Percentiles rank a stretch among this genome's conserved stretches.
phyloP scores from a whole-genome alignment of 2,797 vertebrate genomes.

The Epinephelus awoara region DNA sequence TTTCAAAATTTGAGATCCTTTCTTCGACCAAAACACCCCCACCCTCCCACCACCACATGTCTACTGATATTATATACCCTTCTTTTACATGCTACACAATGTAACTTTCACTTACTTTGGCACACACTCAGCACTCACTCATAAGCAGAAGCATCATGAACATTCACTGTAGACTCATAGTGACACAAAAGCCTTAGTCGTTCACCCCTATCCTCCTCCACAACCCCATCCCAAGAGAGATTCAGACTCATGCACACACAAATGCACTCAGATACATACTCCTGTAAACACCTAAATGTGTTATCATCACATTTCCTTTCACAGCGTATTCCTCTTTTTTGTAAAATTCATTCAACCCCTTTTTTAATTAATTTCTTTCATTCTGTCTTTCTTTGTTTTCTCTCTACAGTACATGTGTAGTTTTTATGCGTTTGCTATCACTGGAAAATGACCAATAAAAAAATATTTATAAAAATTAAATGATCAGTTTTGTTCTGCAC shows the following conservation, averaged over 20 bases:
- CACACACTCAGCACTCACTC: conserved; percentile 12
- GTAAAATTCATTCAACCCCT: neutral
- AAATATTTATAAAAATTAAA: conserved; percentile 14
- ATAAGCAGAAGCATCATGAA: neutral
- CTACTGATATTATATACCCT: neutral
- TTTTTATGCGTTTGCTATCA: neutral
- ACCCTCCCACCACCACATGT: neutral
- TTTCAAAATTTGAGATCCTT: neutral
- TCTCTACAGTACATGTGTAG: neutral
- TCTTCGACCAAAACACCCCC: neutral
- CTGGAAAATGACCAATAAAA: conserved; percentile 15
- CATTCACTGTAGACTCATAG: conserved; percentile 16
- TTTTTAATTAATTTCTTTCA: neutral
- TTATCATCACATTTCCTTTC: conserved; percentile 20
- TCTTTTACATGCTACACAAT: neutral
- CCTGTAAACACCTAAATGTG: conserved; percentile 34
- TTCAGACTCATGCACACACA: conserved; percentile 42
- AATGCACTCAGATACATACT: conserved; percentile 30
- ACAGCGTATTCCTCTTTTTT: neutral
- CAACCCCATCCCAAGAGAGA: conserved; percentile 58
- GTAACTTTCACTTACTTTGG: conserved; percentile 1
- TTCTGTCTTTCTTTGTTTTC: neutral
- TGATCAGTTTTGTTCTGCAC: conserved; percentile 55
- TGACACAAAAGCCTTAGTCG: conserved; percentile 29
- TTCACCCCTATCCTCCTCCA: conserved; percentile 65